These are phyloP conservation scores for Limnephilus auricula DNA, from an alignment of 2,888 invertebrate species.

Conservation along the genomic window DNA sequence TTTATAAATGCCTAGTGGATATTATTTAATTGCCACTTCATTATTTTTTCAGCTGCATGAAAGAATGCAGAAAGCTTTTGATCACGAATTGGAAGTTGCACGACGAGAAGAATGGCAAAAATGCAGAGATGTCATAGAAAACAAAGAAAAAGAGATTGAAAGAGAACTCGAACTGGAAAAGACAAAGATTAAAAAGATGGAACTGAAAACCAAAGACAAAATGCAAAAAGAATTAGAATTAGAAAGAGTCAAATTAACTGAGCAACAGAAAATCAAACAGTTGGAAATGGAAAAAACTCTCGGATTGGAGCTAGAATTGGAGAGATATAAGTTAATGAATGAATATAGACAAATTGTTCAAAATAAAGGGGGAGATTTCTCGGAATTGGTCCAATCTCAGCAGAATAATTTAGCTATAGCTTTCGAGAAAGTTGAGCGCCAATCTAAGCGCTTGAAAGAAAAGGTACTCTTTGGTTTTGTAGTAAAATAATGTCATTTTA, in stretches of 20 bases:
- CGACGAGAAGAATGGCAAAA: conserved; percentile 60
- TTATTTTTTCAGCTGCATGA: conserved; percentile 57
- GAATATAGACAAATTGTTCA: conserved; percentile 65
- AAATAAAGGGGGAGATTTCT: conserved; percentile 26
- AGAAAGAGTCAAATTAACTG: conserved; percentile 64
- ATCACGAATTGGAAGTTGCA: conserved; percentile 62
- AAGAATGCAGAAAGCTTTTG: conserved; percentile 64
- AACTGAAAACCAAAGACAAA: conserved; percentile 46
- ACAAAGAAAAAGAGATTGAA: conserved; percentile 54
- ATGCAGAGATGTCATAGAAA: conserved; percentile 52
- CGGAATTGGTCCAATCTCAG: conserved; percentile 52
- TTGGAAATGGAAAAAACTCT: conserved; percentile 65
- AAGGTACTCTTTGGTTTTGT: conserved; percentile 51
- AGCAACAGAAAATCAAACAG: conserved; percentile 67
- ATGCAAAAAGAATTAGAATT: conserved; percentile 65
- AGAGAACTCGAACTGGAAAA: conserved; percentile 58
- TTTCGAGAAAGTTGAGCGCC: conserved; percentile 61
- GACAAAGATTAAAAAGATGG: conserved; percentile 56
- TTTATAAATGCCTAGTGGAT: background rate
- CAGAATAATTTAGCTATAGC: conserved; percentile 57
- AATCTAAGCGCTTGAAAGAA: conserved; percentile 59
- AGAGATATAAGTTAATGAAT: conserved; percentile 67
- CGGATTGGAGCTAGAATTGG: conserved; percentile 66
- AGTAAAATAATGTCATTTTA: background rate
- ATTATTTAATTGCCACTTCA: background rate